phyloP scores from a whole-genome alignment of 1,140 invertebrate species.

The Drosophila pectinifera region DNA sequence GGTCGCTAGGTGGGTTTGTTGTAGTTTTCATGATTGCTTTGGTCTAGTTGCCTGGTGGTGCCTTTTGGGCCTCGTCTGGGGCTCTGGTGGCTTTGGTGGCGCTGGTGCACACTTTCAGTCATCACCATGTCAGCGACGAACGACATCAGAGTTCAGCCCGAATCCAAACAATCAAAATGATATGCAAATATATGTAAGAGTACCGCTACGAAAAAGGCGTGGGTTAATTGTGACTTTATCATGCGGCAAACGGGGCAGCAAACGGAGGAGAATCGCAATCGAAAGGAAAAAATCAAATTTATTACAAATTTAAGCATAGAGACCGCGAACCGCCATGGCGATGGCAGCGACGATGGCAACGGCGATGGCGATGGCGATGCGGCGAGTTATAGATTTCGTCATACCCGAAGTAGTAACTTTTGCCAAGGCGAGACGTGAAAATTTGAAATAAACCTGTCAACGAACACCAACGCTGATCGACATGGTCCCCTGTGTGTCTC shows the following conservation, averaged over 20 bases:
- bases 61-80: slow-evolving; percentile 9
- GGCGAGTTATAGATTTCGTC: slow-evolving; percentile 83
- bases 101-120: slow-evolving; percentile 74
- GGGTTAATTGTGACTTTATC: slow-evolving; percentile 84
- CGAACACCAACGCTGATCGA: slow-evolving; percentile 70
- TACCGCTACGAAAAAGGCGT: slow-evolving; percentile 84
- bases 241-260: slow-evolving; percentile 53
- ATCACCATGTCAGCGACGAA: slow-evolving; percentile 68
- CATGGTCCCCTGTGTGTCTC: slow-evolving; percentile 13
- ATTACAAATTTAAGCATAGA: slow-evolving; percentile 84
- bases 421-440: slow-evolving; percentile 50
- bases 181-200: slow-evolving; percentile 84
- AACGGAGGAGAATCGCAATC: slow-evolving; percentile 69
- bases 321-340: slow-evolving; percentile 51
- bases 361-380: slow-evolving; percentile 58
- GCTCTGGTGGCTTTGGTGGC: slow-evolving; percentile 40
- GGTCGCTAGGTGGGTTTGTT: slow-evolving; percentile 53
- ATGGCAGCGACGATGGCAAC: slow-evolving; percentile 6
- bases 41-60: slow-evolving; percentile 45
- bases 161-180: slow-evolving; percentile 82
- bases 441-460: slow-evolving; percentile 84
- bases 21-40: slow-evolving; percentile 68
- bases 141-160: slow-evolving; percentile 54
- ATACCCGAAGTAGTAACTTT: slow-evolving; percentile 50
- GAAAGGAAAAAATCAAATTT: slow-evolving; percentile 84